These are phyloP conservation scores for Drosophila hydei DNA, from an alignment of 1,140 invertebrate species.

Conservation along the genomic window DNA sequence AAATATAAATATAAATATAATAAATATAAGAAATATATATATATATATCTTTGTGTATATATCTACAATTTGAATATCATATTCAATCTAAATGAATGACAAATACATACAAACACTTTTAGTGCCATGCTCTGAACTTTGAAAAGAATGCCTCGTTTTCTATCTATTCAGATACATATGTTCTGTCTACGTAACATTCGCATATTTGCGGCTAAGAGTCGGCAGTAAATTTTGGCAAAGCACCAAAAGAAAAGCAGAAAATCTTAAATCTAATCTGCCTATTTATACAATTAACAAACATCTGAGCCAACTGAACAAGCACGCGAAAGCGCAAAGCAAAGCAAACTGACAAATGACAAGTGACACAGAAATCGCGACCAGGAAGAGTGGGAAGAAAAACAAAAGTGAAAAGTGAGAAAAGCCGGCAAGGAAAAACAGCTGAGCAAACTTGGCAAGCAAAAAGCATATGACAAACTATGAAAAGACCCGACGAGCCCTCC, in stretches of 20 bases:
- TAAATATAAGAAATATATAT: background rate
- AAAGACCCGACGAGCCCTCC: constrained; percentile 48
- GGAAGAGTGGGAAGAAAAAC: constrained; percentile 11
- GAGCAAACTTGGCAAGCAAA: constrained; percentile 44
- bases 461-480: constrained; percentile 49
- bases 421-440: constrained; percentile 60
- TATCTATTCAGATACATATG: constrained; percentile 26
- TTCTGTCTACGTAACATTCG: constrained; percentile 29
- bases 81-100: background rate
- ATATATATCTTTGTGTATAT: background rate
- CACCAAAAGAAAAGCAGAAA: constrained; percentile 14
- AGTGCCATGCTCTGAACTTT: background rate
- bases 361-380: constrained; percentile 34
- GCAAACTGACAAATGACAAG: constrained; percentile 34
- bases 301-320: constrained; percentile 18
- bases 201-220: constrained; percentile 28
- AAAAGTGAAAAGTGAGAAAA: constrained; percentile 27
- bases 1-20: constrained; percentile 22
- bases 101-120: constrained; percentile 5
- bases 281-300: constrained; percentile 41
- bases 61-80: too few relatives aligned
- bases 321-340: constrained; percentile 30
- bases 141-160: background rate
- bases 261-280: constrained; percentile 36
- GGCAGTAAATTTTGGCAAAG: constrained; percentile 53